Percentiles rank a stretch among this genome's conserved stretches.
Evolutionary conservation across 2,113 vertebrate genomes (phyloP).

Genomic region (Merops nubicus): DNA sequence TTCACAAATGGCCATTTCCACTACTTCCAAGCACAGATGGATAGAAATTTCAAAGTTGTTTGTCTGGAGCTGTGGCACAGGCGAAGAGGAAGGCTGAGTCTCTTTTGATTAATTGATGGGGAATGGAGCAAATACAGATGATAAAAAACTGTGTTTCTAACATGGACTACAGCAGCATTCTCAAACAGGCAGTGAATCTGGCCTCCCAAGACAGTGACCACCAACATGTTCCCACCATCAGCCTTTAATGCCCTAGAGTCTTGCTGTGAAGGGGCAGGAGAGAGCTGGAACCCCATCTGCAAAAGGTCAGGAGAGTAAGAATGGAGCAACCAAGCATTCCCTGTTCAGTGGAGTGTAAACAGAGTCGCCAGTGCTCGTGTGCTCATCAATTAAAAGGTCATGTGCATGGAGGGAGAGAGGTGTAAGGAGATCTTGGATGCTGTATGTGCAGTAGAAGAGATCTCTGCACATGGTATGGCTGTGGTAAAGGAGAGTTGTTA

Average conservation of each 20-base stretch:
- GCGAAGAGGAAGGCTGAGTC: background rate
- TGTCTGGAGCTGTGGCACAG: background rate
- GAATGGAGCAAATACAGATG: background rate
- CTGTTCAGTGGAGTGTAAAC: rapidly evolving
- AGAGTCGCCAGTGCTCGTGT: rapidly evolving
- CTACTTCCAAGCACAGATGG: background rate
- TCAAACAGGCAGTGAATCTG: background rate
- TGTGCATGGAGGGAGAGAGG: background rate
- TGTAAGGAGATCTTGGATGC: background rate
- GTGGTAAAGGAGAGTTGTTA: background rate
- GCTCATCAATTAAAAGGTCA: background rate
- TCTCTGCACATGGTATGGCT: background rate
- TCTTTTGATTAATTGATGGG: background rate
- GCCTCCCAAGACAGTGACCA: background rate
- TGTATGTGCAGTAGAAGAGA: background rate
- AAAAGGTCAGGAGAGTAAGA: background rate
- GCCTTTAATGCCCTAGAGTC: background rate
- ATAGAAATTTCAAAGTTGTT: conserved; percentile 15
- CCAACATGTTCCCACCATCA: background rate
- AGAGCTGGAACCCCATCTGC: background rate
- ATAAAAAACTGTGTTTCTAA: background rate
- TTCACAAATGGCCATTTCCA: conserved; percentile 34
- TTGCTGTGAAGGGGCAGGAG: background rate
- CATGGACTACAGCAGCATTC: background rate
- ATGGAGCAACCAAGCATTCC: background rate